A percentile compares a stretch with the other conserved stretches of the same genome.
Conservation (phyloP, 2,113 vertebrate species). For the Himantopus leucocephalus region DNA sequence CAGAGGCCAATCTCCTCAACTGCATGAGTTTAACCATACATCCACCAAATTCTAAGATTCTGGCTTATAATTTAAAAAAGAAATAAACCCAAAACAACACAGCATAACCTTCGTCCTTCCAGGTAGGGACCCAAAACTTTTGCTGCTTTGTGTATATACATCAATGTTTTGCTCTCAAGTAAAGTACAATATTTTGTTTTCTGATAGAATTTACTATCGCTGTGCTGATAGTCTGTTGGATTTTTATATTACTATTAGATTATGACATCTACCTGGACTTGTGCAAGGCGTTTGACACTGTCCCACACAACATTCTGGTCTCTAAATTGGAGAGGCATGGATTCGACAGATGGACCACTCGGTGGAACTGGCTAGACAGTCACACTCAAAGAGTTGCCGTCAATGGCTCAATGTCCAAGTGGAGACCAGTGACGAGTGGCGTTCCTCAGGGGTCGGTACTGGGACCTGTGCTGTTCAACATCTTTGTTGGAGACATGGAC, state of each 20-base stretch:
- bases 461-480: too few relatives aligned
- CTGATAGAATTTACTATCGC: not conserved
- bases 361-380: too few relatives aligned
- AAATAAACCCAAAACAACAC: not conserved
- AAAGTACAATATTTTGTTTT: not conserved
- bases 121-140: not conserved
- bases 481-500: too few relatives aligned
- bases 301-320: too few relatives aligned
- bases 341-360: too few relatives aligned
- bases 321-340: too few relatives aligned
- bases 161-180: not conserved
- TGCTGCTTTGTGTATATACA: not conserved
- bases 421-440: too few relatives aligned
- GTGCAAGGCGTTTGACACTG: too few relatives aligned
- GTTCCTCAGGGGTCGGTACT: too few relatives aligned
- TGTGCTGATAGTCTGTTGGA: not conserved
- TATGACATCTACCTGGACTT: too few relatives aligned
- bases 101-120: not conserved
- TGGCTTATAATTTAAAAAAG: not conserved
- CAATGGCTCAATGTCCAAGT: too few relatives aligned
- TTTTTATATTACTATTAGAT: not conserved
- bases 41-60: not conserved
- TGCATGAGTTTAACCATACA: not conserved
- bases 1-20: not conserved
- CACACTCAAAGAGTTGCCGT: too few relatives aligned